phyloP scores from a whole-genome alignment of 1,140 invertebrate species.

The Drosophila subobscura region DNA sequence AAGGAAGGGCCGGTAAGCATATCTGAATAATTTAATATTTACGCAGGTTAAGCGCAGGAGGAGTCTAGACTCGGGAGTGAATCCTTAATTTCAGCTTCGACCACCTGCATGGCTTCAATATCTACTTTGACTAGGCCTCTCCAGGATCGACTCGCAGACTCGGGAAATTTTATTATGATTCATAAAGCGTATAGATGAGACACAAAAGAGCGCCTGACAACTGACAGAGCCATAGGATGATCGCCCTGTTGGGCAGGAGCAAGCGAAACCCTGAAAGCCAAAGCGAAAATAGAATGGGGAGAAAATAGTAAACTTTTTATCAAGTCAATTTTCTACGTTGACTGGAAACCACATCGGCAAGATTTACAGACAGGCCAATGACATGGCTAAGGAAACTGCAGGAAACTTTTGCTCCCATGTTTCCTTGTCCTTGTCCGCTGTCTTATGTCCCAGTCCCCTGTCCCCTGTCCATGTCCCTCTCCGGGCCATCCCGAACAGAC shows the following conservation, averaged over 20 bases:
- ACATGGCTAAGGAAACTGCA: constrained; percentile 66
- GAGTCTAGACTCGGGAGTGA: neutral
- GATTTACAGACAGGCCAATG: constrained; percentile 76
- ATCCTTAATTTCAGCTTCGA: constrained; percentile 6
- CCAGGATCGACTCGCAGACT: neutral
- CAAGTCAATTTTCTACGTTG: constrained; percentile 80
- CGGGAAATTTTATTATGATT: constrained; percentile 71
- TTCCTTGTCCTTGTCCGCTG: constrained; percentile 29
- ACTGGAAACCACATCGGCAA: constrained; percentile 68
- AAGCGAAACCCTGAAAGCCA: constrained; percentile 19
- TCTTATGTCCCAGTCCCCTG: constrained; percentile 13
- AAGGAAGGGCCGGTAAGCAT: constrained; percentile 13
- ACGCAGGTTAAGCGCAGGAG: too few species aligned
- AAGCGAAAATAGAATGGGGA: constrained; percentile 27
- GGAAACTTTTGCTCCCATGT: constrained; percentile 65
- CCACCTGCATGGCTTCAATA: constrained; percentile 12
- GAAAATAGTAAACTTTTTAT: constrained; percentile 73
- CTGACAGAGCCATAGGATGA: constrained; percentile 30
- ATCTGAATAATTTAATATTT: constrained; percentile 14
- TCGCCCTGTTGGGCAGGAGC: neutral
- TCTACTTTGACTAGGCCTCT: constrained; percentile 9
- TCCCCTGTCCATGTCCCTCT: constrained; percentile 11
- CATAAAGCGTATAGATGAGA: constrained; percentile 65
- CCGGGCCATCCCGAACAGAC: constrained; percentile 43
- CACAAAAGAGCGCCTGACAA: constrained; percentile 58